Conservation (phyloP, 2,113 vertebrate genomes). For the Leucosticte australis region DNA sequence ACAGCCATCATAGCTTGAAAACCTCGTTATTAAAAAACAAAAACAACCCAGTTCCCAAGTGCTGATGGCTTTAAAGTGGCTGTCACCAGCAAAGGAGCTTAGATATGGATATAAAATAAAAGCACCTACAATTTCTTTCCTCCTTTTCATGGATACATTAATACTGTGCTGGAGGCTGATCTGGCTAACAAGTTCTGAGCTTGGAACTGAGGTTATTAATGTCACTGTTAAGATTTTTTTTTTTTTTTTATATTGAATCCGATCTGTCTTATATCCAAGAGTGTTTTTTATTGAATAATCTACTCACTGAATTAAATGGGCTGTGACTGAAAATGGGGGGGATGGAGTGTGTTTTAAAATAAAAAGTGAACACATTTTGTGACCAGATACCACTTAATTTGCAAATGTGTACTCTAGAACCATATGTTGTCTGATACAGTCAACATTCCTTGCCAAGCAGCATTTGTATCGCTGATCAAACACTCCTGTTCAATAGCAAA, state of each 20-base stretch:
- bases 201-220: slow-evolving; percentile 43
- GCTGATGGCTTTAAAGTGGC: slow-evolving; percentile 15
- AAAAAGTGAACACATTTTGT: slow-evolving; percentile 47
- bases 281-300: slow-evolving; percentile 10
- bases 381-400: slow-evolving; percentile 60
- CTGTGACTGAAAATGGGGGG: background rate
- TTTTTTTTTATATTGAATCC: slow-evolving; percentile 19
- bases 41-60: slow-evolving; percentile 16
- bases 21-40: slow-evolving; percentile 19
- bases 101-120: slow-evolving; percentile 46
- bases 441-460: slow-evolving; percentile 49
- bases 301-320: slow-evolving; percentile 34
- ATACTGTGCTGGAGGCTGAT: slow-evolving; percentile 55
- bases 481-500: background rate
- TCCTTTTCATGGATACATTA: background rate
- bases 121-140: slow-evolving; percentile 25
- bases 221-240: slow-evolving; percentile 26
- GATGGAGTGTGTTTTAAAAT: slow-evolving; percentile 27
- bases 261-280: slow-evolving; percentile 11
- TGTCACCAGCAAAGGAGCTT: slow-evolving; percentile 38
- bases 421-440: slow-evolving; percentile 66
- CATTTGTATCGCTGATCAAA: slow-evolving; percentile 58
- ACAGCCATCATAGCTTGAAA: background rate
- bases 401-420: slow-evolving; percentile 59
- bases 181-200: slow-evolving; percentile 62